Conservation (phyloP, 2,888 invertebrate species). For the Strigamia maritima region DNA sequence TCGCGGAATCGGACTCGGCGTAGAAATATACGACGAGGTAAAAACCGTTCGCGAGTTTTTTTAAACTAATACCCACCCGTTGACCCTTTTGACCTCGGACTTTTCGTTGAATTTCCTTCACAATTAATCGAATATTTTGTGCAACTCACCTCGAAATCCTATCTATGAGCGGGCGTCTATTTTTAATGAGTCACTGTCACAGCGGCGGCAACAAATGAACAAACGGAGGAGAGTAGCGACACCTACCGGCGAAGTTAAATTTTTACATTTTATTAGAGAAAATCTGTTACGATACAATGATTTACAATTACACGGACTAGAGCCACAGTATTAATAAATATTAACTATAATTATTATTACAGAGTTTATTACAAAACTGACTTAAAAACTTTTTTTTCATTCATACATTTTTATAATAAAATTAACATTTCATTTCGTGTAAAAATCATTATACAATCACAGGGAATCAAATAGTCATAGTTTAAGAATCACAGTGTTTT, state of each 20-base stretch:
- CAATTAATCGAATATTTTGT: neutral
- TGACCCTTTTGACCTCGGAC: too few relatives aligned
- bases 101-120: too few relatives aligned
- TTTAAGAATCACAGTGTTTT: neutral
- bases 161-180: neutral
- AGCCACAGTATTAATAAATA: too few relatives aligned
- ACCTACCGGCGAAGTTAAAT: neutral
- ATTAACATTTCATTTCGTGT: slow-evolving; percentile 14
- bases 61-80: too few relatives aligned
- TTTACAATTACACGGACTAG: too few relatives aligned
- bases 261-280: neutral
- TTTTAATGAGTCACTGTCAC: neutral
- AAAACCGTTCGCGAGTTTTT: too few relatives aligned
- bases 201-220: neutral
- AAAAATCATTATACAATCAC: slow-evolving; percentile 29
- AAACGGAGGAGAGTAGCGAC: neutral
- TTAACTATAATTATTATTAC: too few relatives aligned
- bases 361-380: neutral
- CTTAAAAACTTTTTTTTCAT: neutral
- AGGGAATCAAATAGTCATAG: neutral
- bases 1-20: neutral
- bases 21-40: neutral
- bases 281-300: slow-evolving; percentile 4
- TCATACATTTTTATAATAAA: slow-evolving; percentile 15
- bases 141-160: neutral